Conservation (phyloP, 2,888 invertebrate genomes). For the Parnassius mnemosyne region DNA sequence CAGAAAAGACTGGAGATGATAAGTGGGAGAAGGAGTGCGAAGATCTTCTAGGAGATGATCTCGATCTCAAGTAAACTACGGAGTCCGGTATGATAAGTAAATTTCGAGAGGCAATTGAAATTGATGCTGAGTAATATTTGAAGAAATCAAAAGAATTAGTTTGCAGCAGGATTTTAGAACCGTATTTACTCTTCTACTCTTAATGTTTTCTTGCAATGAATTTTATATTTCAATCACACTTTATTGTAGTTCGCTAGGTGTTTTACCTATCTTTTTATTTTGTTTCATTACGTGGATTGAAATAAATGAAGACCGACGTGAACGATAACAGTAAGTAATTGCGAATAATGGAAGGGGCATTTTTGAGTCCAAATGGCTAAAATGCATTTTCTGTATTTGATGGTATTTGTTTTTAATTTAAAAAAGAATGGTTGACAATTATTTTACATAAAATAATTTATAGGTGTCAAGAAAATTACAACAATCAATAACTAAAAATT, state of each 20-base stretch:
- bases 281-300: too few species aligned
- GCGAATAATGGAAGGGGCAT: not conserved
- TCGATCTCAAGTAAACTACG: conserved; percentile 77
- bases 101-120: not conserved
- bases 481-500: too few species aligned
- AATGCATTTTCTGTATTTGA: not conserved
- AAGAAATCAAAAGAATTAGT: not conserved
- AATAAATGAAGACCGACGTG: too few species aligned
- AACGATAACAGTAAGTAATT: not conserved
- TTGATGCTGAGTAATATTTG: not conserved
- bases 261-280: too few species aligned
- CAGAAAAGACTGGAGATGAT: conserved; percentile 67
- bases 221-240: too few species aligned
- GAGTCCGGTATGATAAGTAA: not conserved
- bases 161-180: not conserved
- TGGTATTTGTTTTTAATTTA: too few species aligned
- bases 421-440: too few species aligned
- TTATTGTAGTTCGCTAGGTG: too few species aligned
- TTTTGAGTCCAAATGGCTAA: not conserved
- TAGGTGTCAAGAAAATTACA: too few species aligned
- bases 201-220: too few species aligned
- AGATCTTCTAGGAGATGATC: conserved; percentile 82
- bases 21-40: conserved; percentile 87
- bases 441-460: too few species aligned
- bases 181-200: too few species aligned